Conservation (phyloP, 2,888 invertebrate genomes). For the Notodonta ziczac region DNA sequence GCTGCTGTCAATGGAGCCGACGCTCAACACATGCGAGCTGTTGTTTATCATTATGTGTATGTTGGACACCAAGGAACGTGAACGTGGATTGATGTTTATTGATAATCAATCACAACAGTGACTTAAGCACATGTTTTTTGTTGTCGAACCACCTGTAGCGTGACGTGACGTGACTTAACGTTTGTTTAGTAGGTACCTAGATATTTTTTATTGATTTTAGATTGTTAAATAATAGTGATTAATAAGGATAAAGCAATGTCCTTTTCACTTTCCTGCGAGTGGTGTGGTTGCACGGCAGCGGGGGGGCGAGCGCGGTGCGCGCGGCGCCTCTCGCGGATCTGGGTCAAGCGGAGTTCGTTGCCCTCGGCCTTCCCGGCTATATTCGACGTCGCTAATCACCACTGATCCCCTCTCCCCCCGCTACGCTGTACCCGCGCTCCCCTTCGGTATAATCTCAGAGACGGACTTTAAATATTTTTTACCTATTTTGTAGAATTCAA, state of each 20-base stretch:
- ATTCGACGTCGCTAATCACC: conserved; percentile 81
- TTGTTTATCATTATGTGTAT: conserved; percentile 42
- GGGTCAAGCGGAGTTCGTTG: conserved; percentile 84
- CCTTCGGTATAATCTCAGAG: conserved; percentile 51
- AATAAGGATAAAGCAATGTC: conserved; percentile 55
- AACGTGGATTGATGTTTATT: conserved; percentile 1
- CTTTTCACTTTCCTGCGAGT: conserved; percentile 78
- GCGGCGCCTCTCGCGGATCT: conserved; percentile 63
- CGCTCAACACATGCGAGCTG: conserved; percentile 24
- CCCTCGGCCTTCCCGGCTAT: conserved; percentile 84
- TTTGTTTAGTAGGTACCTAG: conserved; percentile 13
- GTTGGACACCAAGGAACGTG: conserved; percentile 20
- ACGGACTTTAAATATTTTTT: conserved; percentile 42
- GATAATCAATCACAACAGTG: conserved; percentile 21
- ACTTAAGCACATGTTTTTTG: conserved; percentile 16
- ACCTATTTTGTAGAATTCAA: not conserved
- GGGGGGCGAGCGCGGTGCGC: conserved; percentile 40
- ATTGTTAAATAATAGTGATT: conserved; percentile 12
- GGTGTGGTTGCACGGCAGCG: conserved; percentile 16
- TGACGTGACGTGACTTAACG: conserved; percentile 13
- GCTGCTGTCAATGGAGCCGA: conserved; percentile 39
- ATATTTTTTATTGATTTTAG: conserved; percentile 17
- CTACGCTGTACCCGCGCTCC: conserved; percentile 43
- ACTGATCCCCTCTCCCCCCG: conserved; percentile 38
- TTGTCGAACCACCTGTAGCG: conserved; percentile 10